Base-by-base conservation (phyloP, 2,888 invertebrate genomes). In the Hydropsyche betteni region DNA sequence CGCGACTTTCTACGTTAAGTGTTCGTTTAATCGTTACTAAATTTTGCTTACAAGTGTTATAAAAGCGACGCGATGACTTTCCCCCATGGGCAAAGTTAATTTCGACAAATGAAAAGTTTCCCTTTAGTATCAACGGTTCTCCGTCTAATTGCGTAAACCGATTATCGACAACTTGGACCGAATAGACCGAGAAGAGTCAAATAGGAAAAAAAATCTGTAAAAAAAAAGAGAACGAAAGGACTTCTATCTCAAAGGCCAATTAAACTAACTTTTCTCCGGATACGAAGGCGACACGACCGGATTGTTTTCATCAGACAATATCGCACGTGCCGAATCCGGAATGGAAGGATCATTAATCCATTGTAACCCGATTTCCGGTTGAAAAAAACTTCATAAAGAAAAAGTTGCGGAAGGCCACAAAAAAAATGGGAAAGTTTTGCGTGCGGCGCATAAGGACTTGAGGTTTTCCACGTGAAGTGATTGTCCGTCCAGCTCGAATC, bases 81-180 rank as follows among this genome's bases (percentile, higher is more conserved):
- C 10, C 10, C 44, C 44, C 44, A 44, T 44, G 44, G 44, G 44
- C 44, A 44, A 44, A 44, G 44, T 44, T 44, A 44, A 44, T 44
- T 64, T 36, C 24, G 24, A 58, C 64, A 36, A 34, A 64, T n/a
- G 36, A 64, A 64, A 64, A 64, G 33, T 64, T 64, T 64, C 44
- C 44, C 44, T 44, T 44, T 10, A 44, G 44, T 44, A 44, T 64
- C 64, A 36, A 64, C 64, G 64, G 64, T 34, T 64, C 64, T 36
- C 36, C 34, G 34, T 64, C 36, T 64, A 64, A 64, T 64, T 64
- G 64, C 64, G 64, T 64, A 64, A 64, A 64, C 64, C 36, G 64
- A 64, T 64, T 64, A 64, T 64, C 64, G 64, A 36, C 64, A 64
- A 64, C 64, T 3, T 4, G 64, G n/a, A 34, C 12, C 36, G 64